Evolutionary conservation across 2,797 vertebrate species (phyloP).

Genomic region (Presbytis comata): DNA sequence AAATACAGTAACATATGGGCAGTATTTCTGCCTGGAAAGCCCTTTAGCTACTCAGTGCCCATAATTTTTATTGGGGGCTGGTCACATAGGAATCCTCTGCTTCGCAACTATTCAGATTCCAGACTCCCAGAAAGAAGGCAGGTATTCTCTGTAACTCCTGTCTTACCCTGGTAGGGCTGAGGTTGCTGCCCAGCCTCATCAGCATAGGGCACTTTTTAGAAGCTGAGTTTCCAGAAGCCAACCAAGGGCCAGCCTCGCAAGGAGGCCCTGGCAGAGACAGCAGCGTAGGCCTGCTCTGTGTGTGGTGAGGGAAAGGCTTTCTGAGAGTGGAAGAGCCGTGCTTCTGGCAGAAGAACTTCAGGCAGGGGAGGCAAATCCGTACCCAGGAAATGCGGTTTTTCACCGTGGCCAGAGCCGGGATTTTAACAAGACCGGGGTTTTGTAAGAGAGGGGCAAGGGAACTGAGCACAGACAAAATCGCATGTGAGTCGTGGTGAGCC

Average conservation of each 20-base stretch:
- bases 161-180: rapidly evolving
- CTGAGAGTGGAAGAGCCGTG: rapidly evolving
- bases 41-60: neutral
- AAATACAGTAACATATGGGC: neutral
- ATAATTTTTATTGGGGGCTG: neutral
- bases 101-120: neutral
- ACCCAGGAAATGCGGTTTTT: neutral
- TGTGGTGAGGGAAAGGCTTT: too few species aligned
- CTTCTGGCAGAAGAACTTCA: neutral
- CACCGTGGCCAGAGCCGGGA: neutral
- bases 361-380: too few species aligned
- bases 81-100: neutral
- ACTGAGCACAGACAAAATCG: neutral
- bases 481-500: neutral
- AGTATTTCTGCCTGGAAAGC: neutral
- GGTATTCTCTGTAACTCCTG: neutral
- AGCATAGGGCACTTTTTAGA: neutral
- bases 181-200: neutral
- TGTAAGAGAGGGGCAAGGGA: neutral
- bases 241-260: neutral
- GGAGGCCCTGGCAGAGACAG: neutral
- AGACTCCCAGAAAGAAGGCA: neutral
- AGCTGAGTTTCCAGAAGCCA: neutral
- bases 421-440: neutral
- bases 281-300: neutral